Percentiles rank a stretch among this genome's conserved stretches.
Conservation (phyloP, 1,140 invertebrate species). For the Holotrichia oblita region DNA sequence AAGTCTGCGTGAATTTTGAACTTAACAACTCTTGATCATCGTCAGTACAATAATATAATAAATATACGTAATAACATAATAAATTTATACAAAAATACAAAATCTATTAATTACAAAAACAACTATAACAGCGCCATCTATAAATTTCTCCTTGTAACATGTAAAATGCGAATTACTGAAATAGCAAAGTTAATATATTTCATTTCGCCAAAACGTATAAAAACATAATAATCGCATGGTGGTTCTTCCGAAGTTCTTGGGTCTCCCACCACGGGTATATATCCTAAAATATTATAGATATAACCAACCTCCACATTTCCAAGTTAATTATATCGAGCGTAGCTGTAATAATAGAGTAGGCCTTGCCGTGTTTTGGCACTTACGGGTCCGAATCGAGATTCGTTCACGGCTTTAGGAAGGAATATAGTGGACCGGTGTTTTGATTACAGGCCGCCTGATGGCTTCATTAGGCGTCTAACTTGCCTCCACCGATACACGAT, state of each 20-base stretch:
- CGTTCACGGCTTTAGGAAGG: constrained; percentile 44
- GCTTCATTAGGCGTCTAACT: constrained; percentile 48
- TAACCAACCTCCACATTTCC: constrained; percentile 42
- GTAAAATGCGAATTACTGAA: not conserved
- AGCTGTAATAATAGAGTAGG: constrained; percentile 44
- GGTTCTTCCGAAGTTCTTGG: not conserved
- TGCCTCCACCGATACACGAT: constrained; percentile 26
- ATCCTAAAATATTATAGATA: constrained; percentile 25
- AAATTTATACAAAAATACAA: no score
- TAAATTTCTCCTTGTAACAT: no score
- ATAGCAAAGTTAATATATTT: not conserved
- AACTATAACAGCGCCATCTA: no score
- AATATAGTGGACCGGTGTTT: constrained; percentile 48
- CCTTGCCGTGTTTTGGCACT: constrained; percentile 44
- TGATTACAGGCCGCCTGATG: constrained; percentile 51
- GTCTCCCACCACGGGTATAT: not conserved
- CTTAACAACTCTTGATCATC: no score
- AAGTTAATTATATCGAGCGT: constrained; percentile 43
- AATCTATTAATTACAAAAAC: no score
- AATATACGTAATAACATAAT: no score
- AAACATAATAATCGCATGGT: constrained; percentile 17
- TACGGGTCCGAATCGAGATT: constrained; percentile 14
- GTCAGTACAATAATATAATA: no score
- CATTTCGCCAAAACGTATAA: not conserved
- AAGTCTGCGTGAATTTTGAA: no score